Evolutionary conservation across 2,888 invertebrate species (phyloP), one percentile per base, ranked within the genome.

Genomic region (Epistrophe eligans): DNA sequence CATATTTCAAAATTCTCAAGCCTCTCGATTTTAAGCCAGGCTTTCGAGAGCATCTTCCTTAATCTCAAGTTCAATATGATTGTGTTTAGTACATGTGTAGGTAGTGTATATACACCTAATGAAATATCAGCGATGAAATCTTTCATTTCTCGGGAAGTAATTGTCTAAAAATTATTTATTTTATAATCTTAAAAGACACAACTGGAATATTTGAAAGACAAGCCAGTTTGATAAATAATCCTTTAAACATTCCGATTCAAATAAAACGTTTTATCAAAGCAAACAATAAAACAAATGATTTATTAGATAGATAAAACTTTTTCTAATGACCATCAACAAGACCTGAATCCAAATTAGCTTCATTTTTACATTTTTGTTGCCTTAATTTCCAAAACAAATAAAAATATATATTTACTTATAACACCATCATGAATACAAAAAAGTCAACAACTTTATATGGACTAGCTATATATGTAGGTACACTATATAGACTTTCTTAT

Each of bases 311-410:
- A 17, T 62, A 62, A 62, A 62, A 62, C 40, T 35, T 40, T 62
- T 62, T 62, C 62, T 62, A 62, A 62, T 62, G 62, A 62, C 11
- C 62, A 19, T 9, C 32, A 35, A 62, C 62, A 40, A 62, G 40
- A 15, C 62, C 4, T 15, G 62, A 62, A 62, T 62, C 40, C 19
- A 13, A 62, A 62, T 62, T 6, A 58, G 32, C 57, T 57, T n/a
- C n/a, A n/a, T n/a, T n/a, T n/a, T 10, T 57, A 57, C 2, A 11
- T 15, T 45, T 40, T 1, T 45, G 5, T 45, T 40, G 1, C 15
- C 13, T 62, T 43, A 58, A 58, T 62, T 62, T 24, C 62, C 15
- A 13, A 24, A 8, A 24, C 40, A 43, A 62, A 62, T 15, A 60
- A 24, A 40, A 52, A 38, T 5, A 40, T 24, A 38, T 40, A 62